phyloP scores from a whole-genome alignment of 2,888 invertebrate genomes.

The Copidosoma aretas region DNA sequence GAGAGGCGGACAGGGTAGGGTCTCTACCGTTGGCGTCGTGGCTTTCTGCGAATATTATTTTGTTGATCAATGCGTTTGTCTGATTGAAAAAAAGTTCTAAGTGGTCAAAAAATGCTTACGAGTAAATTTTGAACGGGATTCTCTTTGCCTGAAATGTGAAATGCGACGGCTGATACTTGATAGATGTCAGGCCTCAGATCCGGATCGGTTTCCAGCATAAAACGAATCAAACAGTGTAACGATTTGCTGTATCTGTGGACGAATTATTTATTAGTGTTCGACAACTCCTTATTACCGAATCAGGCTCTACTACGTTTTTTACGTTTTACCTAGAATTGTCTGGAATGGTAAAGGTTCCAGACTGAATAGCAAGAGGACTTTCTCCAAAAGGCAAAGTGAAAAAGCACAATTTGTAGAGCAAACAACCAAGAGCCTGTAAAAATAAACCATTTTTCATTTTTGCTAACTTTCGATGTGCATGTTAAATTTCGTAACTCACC shows the following conservation, averaged over 20 bases:
- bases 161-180: conserved; percentile 80
- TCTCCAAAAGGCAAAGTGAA: conserved; percentile 91
- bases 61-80: conserved; percentile 2
- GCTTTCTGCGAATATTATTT: conserved; percentile 67
- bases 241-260: conserved; percentile 56
- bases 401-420: conserved; percentile 88
- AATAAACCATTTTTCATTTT: conserved; percentile 39
- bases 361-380: conserved; percentile 90
- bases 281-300: conserved; percentile 1
- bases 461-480: too few species aligned
- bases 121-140: conserved; percentile 83
- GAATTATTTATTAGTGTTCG: conserved; percentile 21
- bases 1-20: conserved; percentile 71
- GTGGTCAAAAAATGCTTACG: conserved; percentile 63
- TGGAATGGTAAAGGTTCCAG: conserved; percentile 85
- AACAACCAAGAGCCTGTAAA: conserved; percentile 81
- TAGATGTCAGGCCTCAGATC: conserved; percentile 86
- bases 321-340: conserved; percentile 72
- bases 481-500: conserved; percentile 64
- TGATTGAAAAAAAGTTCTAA: conserved; percentile 3
- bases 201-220: conserved; percentile 84
- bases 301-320: conserved; percentile 19
- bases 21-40: conserved; percentile 70
- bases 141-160: conserved; percentile 73
- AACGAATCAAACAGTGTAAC: conserved; percentile 64